Conservation (phyloP, 2,888 invertebrate genomes). For the Xanthia icteritia region DNA sequence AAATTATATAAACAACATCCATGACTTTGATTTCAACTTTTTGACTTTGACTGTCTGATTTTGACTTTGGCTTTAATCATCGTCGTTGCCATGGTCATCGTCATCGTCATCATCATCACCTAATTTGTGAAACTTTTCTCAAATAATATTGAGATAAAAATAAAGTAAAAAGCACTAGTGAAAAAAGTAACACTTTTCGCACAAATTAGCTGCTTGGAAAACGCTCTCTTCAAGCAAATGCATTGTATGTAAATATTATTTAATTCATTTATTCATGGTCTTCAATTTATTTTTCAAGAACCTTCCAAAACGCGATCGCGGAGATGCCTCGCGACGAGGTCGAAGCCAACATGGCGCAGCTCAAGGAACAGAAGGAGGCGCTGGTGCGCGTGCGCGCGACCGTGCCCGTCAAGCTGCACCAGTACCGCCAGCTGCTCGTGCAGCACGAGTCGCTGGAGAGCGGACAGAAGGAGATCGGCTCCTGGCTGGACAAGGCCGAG, state of each 20-base stretch:
- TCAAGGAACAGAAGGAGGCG: slow-evolving; percentile 97
- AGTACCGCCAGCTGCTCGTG: slow-evolving; percentile 95
- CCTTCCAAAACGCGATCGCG: slow-evolving; percentile 97
- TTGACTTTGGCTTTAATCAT: no score
- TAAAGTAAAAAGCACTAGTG: no score
- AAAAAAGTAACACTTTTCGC: no score
- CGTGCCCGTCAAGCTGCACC: slow-evolving; percentile 95
- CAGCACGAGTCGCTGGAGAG: slow-evolving; percentile 97
- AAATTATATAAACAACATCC: no score
- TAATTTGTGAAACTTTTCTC: no score
- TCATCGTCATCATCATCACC: no score
- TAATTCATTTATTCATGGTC: background rate
- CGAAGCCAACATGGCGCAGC: slow-evolving; percentile 96
- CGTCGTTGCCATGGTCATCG: no score
- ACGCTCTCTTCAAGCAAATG: no score
- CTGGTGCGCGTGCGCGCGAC: slow-evolving; percentile 95
- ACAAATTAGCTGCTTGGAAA: no score
- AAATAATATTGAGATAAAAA: no score
- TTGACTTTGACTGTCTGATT: no score
- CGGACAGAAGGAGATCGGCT: slow-evolving; percentile 95
- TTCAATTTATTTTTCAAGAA: slow-evolving; percentile 82
- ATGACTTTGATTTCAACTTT: no score
- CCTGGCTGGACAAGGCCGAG: slow-evolving; percentile 97
- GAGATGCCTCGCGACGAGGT: slow-evolving; percentile 97
- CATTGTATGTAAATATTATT: background rate